Percentiles rank a stretch among this genome's conserved stretches.
These are phyloP conservation scores for Chirona hameri DNA, from an alignment of 2,888 invertebrate genomes.

Conservation along the genomic window DNA sequence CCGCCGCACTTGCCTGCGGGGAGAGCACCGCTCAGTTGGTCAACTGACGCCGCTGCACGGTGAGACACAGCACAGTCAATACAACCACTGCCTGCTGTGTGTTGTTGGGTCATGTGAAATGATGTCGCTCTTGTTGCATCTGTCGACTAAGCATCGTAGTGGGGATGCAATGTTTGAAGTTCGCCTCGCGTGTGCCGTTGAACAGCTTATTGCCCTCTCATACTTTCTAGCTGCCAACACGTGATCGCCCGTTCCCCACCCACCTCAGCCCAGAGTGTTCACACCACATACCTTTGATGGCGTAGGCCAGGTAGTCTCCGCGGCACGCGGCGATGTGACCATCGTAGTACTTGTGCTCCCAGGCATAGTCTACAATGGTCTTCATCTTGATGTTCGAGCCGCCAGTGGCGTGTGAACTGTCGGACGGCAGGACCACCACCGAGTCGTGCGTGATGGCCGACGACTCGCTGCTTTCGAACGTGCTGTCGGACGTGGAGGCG, in stretches of 20 bases:
- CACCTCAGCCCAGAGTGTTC: too few species aligned
- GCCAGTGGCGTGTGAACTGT: constrained; percentile 49
- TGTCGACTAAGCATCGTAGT: too few species aligned
- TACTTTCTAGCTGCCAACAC: too few species aligned
- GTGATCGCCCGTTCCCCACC: too few species aligned
- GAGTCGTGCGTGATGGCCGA: not conserved
- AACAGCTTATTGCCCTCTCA: too few species aligned
- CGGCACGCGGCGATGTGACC: constrained; percentile 82
- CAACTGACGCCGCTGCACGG: too few species aligned
- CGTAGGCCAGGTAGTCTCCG: constrained; percentile 83
- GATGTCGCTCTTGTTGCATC: too few species aligned
- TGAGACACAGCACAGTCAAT: too few species aligned
- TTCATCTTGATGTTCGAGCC: constrained; percentile 86
- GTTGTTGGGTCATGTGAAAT: too few species aligned
- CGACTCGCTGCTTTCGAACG: not conserved
- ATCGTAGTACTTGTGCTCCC: constrained; percentile 82
- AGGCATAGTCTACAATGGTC: constrained; percentile 85
- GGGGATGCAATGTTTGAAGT: too few species aligned
- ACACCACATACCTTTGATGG: constrained; percentile 69
- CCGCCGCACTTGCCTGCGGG: constrained; percentile 44
- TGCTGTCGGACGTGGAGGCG: not conserved
- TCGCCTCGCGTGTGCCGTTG: too few species aligned
- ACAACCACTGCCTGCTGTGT: constrained; percentile 40
- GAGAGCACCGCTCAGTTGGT: too few species aligned
- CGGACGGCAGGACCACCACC: not conserved